Evolutionary conservation across 2,113 vertebrate genomes (phyloP), one percentile per base, ranked within the genome.

Genomic region (Pongo pygmaeus): DNA sequence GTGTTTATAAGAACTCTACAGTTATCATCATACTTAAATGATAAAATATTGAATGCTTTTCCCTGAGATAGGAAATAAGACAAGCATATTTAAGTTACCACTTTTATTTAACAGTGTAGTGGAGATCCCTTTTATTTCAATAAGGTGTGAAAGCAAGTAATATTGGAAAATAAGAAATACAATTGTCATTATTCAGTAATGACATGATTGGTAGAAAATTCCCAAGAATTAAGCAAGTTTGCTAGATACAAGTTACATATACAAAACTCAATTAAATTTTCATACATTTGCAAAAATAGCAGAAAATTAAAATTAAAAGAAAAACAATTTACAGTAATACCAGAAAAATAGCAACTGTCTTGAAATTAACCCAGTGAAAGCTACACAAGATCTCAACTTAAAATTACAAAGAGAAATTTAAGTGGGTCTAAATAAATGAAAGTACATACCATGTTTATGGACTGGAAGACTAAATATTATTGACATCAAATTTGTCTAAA

Each of bases 281-380:
- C 84, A 40, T 50, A 79, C 17, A 79, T 86, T 59, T 86, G 43
- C 38, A 86, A 72, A 83, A 79, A 32, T 20, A 86, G 17, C 48
- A 40, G 18, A 85, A 75, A 89, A 75, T 75, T 16, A 85, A 75
- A 89, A 75, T 75, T 16, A 46, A 59, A 77, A 78, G 22, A 74
- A 85, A 91, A 70, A 70, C 16, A 18, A 79, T 59, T 78, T 79
- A 84, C 16, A 59, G 55, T 32, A 89, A 12, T 72, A 52, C 9
- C 9, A 43, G 40, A 81, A 83, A 81, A 81, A 83, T 18, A 64
- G 3, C 18, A 94, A 83, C 83, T 83, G 75, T 8, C 35, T 64
- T 64, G 52, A 89, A 94, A 89, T 87, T 87, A 87, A 79, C 32
- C 35, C 77, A 89, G 50, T 81, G 86, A 94, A 83, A 22, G 16